A percentile compares a stretch with the other conserved stretches of the same genome.
Evolutionary conservation across 2,888 invertebrate species (phyloP).

Genomic region (Odiellus spinosus): DNA sequence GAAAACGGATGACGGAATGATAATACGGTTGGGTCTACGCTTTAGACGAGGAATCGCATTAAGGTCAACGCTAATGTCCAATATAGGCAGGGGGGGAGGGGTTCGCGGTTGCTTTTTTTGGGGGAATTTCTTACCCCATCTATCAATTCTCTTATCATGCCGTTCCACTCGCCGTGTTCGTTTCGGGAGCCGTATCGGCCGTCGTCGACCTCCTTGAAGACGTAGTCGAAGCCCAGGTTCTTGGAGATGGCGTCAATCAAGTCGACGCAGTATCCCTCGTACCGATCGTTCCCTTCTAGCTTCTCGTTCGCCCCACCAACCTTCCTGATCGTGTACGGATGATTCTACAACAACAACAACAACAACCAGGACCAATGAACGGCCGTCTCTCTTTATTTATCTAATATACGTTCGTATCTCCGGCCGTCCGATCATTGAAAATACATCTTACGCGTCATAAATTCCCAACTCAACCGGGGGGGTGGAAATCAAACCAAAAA

Average conservation of each 20-base stretch:
- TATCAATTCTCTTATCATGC: constrained; percentile 64
- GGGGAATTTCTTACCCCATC: constrained; percentile 49
- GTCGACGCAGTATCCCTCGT: constrained; percentile 84
- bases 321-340: constrained; percentile 69
- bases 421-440: not conserved
- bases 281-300: constrained; percentile 51
- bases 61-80: no score
- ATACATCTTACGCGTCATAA: no score
- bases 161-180: constrained; percentile 66
- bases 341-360: constrained; percentile 41
- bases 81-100: no score
- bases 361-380: not conserved
- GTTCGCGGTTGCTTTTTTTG: no score
- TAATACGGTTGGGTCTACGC: no score
- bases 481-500: no score
- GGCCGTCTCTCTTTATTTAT: no score
- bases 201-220: constrained; percentile 51
- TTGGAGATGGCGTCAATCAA: constrained; percentile 64
- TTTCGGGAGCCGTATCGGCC: constrained; percentile 62
- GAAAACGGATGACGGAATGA: no score
- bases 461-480: no score
- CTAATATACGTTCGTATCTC: no score
- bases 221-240: constrained; percentile 29
- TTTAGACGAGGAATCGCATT: no score
- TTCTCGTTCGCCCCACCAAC: constrained; percentile 39